Base-by-base conservation (phyloP, 2,888 invertebrate genomes). In the Tinea pellionella region DNA sequence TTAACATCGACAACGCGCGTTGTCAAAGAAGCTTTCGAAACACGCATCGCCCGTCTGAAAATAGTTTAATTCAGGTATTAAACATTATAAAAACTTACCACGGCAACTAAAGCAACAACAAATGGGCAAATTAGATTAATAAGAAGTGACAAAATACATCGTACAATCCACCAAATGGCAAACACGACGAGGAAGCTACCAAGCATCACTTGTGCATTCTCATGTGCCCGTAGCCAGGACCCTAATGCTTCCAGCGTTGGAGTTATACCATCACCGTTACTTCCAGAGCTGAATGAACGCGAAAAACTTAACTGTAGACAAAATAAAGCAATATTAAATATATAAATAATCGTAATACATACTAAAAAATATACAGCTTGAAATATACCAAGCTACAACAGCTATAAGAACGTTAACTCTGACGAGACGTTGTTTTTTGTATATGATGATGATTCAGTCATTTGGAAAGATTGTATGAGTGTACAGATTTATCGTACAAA, bases 121-220 rank as follows among this genome's bases (percentile, higher is more conserved):
- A 85, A 62, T 0, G 86, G 85, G 68, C 78, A 81, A 60, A 85
- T 61, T 13, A 86, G 68, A 67, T 79, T 79, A 61, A 86, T 74
- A 11, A 86, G 58, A 16, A 86, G 65, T 0, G 74, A 66, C 24
- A 86, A 67, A 0, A 82, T 62, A 0, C 80, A 71, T 9, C 80
- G 70, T 55, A 84, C 77, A 60, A 81, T 60, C 86, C 86, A 86
- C 86, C 85, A 86, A 4, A 85, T 62, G 0, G 78, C 83, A 1
- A 84, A 62, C 18, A 86, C 80, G 59, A 84, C 75, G 59, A 86
- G 65, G 0, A 84, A 62, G 61, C 86, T 86, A 2, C 80, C 84
- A 11, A 85, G 15, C 83, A 86, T 80, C 37, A 85, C 77, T 74
- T 84, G 84, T 1, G 78, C 77, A 47, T 86, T 84, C 63, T 85